phyloP scores from a whole-genome alignment of 53 echinoderm and acorn worm genomes.

The Echinarachnius parma region DNA sequence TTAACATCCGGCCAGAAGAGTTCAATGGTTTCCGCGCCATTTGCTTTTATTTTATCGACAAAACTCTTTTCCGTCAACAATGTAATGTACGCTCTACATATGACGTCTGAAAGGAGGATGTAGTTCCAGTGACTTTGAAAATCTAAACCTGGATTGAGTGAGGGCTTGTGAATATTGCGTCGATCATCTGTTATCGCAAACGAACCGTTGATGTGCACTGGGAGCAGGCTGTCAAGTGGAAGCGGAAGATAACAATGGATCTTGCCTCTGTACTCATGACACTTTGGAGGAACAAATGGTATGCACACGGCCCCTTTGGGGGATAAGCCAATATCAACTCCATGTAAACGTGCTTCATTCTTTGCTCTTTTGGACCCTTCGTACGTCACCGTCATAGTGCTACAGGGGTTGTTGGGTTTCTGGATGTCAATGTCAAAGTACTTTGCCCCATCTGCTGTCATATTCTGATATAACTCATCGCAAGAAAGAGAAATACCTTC shows the following conservation, averaged over 20 bases:
- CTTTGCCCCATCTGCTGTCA: slow-evolving; percentile 12
- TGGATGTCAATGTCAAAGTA: neutral
- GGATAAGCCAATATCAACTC: slow-evolving; percentile 13
- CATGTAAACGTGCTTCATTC: slow-evolving; percentile 3
- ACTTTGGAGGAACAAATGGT: neutral
- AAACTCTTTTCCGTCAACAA: slow-evolving; percentile 21
- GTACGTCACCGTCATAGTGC: neutral
- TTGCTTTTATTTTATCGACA: neutral
- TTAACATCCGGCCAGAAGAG: slow-evolving; percentile 45
- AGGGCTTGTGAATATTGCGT: slow-evolving; percentile 18
- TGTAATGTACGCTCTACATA: slow-evolving; percentile 45
- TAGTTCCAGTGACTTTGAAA: slow-evolving; percentile 45
- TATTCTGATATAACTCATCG: neutral
- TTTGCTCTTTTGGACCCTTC: neutral
- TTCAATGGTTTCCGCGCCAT: neutral
- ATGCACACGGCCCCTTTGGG: slow-evolving; percentile 29
- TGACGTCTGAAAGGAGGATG: slow-evolving; percentile 23
- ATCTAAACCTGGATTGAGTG: neutral
- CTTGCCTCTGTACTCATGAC: neutral
- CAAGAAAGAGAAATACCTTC: neutral
- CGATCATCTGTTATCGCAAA: slow-evolving; percentile 50
- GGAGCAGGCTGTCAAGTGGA: slow-evolving; percentile 37
- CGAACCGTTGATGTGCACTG: slow-evolving; percentile 49
- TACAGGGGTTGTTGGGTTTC: neutral
- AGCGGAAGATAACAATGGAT: slow-evolving; percentile 59